Percentiles rank a stretch among this genome's conserved stretches.
phyloP scores from a whole-genome alignment of 2,888 invertebrate genomes.

The Lamellibrachia columna region DNA sequence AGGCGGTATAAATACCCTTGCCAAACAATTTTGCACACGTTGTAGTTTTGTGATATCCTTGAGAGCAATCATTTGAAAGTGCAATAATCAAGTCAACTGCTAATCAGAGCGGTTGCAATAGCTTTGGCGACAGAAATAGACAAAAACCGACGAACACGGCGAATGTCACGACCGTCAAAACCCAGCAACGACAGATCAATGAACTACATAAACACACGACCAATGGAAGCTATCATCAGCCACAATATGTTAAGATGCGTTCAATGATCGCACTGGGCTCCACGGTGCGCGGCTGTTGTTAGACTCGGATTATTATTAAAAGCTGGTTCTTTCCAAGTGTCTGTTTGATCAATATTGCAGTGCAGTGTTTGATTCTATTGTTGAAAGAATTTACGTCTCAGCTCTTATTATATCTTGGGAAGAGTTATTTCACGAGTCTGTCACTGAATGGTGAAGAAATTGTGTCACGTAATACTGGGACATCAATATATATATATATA shows the following conservation, averaged over 20 bases:
- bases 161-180: no score
- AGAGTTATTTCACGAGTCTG: not conserved
- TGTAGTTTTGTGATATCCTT: not conserved
- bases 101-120: not conserved
- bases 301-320: no score
- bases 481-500: not conserved
- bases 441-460: not conserved
- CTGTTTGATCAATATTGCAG: no score
- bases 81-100: not conserved
- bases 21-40: not conserved
- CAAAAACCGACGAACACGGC: not conserved
- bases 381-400: no score
- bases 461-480: not conserved
- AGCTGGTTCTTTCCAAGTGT: no score
- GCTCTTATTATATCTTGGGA: not conserved
- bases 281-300: no score
- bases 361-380: no score
- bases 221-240: no score
- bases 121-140: not conserved
- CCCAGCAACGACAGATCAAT: no score
- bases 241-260: not conserved
- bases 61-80: not conserved
- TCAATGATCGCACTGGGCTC: not conserved
- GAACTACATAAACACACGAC: no score
- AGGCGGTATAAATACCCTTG: not conserved